Evolutionary conservation across 2,888 invertebrate species (phyloP).

Genomic region (Tachina grossa): DNA sequence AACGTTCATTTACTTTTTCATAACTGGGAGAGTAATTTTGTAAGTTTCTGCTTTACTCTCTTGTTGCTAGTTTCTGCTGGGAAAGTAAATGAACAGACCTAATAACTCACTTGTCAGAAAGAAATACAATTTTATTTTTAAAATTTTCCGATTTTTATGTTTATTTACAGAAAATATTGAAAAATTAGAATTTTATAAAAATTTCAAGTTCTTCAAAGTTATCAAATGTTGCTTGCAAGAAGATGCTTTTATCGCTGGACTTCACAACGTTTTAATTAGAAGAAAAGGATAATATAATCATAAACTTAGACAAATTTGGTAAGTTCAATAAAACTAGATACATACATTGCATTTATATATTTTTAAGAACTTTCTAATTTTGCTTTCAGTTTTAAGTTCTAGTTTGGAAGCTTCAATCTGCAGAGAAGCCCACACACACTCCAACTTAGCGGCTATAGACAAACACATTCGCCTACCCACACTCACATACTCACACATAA

Average conservation of each 20-base stretch:
- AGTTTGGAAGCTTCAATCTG: constrained; percentile 30
- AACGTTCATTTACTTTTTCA: too few relatives aligned
- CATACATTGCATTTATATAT: background rate
- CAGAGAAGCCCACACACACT: background rate
- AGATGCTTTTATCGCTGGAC: constrained; percentile 62
- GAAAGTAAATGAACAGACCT: too few relatives aligned
- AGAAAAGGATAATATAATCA: constrained; percentile 6
- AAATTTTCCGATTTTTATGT: constrained; percentile 6
- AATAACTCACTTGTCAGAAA: background rate
- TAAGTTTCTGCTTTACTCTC: too few relatives aligned
- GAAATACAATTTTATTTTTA: constrained; percentile 6
- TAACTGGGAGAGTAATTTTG: too few relatives aligned
- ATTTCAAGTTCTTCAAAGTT: background rate
- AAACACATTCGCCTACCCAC: background rate
- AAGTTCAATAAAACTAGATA: constrained; percentile 4
- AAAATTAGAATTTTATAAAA: constrained; percentile 2
- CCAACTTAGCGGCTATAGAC: constrained; percentile 2
- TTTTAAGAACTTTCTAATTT: background rate
- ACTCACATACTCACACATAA: constrained; percentile 36
- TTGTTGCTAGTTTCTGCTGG: too few relatives aligned
- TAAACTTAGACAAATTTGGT: constrained; percentile 56
- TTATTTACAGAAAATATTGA: constrained; percentile 51
- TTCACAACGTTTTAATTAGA: constrained; percentile 47
- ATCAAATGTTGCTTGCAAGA: constrained; percentile 58
- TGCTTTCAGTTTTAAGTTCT: constrained; percentile 58